Evolutionary conservation across 2,888 invertebrate genomes (phyloP).

Genomic region (Hermaeophaga mercurialis): DNA sequence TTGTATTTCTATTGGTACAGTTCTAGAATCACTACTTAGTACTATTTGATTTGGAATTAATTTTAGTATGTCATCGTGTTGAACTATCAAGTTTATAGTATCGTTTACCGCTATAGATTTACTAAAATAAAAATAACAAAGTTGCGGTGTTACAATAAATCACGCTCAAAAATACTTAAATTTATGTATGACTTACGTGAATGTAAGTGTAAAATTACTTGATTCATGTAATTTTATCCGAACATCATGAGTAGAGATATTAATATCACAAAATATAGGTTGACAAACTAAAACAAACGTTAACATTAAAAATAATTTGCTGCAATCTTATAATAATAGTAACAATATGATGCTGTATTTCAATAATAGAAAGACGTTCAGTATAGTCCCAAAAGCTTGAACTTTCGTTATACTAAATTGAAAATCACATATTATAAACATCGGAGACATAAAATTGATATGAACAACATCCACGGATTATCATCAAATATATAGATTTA

Average conservation of each 20-base stretch:
- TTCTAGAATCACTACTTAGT: constrained; percentile 34
- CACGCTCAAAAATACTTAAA: no score
- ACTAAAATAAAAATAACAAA: constrained; percentile 11
- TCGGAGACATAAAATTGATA: no score
- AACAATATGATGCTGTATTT: no score
- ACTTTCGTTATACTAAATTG: no score
- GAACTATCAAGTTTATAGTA: constrained; percentile 64
- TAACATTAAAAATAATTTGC: no score
- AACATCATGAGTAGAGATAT: constrained; percentile 64
- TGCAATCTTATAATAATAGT: no score
- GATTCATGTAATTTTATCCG: constrained; percentile 63
- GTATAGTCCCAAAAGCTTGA: no score
- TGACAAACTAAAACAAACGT: constrained; percentile 25
- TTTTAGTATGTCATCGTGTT: constrained; percentile 69
- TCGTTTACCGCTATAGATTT: constrained; percentile 21
- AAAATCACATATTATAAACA: no score
- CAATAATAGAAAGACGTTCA: no score
- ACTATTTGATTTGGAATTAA: constrained; percentile 60
- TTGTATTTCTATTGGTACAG: constrained; percentile 60
- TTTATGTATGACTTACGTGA: constrained; percentile 46
- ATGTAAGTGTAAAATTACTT: constrained; percentile 60
- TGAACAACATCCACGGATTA: no score
- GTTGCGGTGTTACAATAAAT: no score
- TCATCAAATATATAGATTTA: no score
- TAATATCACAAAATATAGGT: constrained; percentile 52